Evolutionary conservation across 1,140 invertebrate genomes (phyloP).

Genomic region (Pseudomyrmex concolor): DNA sequence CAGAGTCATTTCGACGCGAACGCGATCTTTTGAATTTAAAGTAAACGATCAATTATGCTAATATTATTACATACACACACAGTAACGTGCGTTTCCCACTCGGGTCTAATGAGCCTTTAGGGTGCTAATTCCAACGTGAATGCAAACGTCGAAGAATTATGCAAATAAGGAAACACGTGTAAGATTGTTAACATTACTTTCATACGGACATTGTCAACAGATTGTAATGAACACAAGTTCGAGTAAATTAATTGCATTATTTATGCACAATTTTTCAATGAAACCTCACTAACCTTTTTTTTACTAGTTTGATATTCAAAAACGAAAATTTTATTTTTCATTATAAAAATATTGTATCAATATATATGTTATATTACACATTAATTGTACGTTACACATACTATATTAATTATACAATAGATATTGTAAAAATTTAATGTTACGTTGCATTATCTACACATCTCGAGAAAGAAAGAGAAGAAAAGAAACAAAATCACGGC

Average conservation of each 20-base stretch:
- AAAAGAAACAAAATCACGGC: too few species aligned
- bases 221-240: too few species aligned
- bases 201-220: too few species aligned
- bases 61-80: constrained; percentile 42
- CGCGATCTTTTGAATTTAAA: background rate
- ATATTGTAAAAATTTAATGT: too few species aligned
- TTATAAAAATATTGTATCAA: background rate
- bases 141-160: constrained; percentile 36
- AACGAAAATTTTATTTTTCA: too few species aligned
- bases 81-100: background rate
- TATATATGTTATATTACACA: background rate
- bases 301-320: background rate
- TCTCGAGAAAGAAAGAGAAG: too few species aligned
- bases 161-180: constrained; percentile 27
- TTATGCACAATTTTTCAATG: background rate
- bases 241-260: background rate
- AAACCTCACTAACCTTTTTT: background rate
- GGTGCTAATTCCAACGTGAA: constrained; percentile 28
- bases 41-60: constrained; percentile 42
- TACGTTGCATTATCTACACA: too few species aligned
- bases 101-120: background rate
- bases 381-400: too few species aligned
- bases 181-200: background rate
- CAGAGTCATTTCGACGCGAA: background rate
- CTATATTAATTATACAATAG: too few species aligned